Base-by-base conservation (phyloP, 2,888 invertebrate species). In the Criorhina ranunculi region DNA sequence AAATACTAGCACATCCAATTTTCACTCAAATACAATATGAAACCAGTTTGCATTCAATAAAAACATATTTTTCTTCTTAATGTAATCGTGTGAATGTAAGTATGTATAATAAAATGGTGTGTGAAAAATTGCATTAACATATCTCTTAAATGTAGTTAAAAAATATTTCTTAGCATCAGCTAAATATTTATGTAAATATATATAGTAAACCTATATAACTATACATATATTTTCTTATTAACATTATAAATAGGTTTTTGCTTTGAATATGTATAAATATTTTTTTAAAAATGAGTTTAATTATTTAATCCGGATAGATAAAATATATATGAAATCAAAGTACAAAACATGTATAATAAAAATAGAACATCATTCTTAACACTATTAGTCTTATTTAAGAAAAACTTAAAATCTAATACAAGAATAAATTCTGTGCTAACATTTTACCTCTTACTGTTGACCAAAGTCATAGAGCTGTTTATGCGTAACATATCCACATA, bases 401-500 rank as follows among this genome's bases (percentile, higher is more conserved):
- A 78, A 72, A 72, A 64, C 15, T 49, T 72, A 42, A 64, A 40
- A 29, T 64, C 15, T 51, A 62, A 55, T 46, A 62, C 9, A 62
- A 40, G 33, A 19, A 64, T 35, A 64, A 49, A 24, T 19, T 49
- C 15, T 53, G 15, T 37, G 31, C n/a, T 9, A 17, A 17, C 5
- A 17, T 60, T 44, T 29, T n/a, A 7, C 31, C 2, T 33, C 8
- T 67, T 83, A 88, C 44, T 86, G 87, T 86, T 88, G 90, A 24
- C 90, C 90, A 86, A 88, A 90, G 55, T 87, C 89, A 17, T 89
- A 89, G 3, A 90, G 85, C 79, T 90, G 90, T 86, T 89, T 89
- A 66, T 90, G 90, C 42, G 90, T 90, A 17, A 90, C 90, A 86
- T 90, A 90, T 5, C 90, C 90, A 67, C 87, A 88, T 69, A 89